Evolutionary conservation across 1,140 invertebrate genomes (phyloP).

Genomic region (Diprion similis): DNA sequence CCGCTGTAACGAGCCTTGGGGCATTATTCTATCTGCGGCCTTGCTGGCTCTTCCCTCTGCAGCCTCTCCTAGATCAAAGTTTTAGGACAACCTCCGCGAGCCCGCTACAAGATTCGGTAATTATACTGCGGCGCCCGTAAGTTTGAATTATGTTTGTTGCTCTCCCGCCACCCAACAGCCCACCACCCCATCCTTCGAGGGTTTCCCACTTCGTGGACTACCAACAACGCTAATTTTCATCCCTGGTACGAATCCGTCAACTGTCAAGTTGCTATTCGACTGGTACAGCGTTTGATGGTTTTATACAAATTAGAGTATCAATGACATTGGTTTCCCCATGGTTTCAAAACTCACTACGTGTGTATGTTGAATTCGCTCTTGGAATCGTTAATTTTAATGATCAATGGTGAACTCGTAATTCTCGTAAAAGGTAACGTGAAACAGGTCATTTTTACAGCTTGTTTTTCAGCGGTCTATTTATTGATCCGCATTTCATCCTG

Average conservation of each 20-base stretch:
- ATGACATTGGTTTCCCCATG: no score
- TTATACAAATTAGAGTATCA: no score
- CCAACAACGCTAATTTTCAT: constrained; percentile 24
- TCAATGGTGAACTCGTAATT: no score
- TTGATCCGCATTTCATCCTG: no score
- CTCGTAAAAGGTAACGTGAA: no score
- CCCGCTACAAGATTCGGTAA: constrained; percentile 54
- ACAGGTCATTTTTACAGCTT: no score
- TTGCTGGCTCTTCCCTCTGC: not conserved
- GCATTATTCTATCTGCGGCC: not conserved
- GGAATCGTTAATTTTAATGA: no score
- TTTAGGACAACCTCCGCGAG: constrained; percentile 31
- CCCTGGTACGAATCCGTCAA: no score
- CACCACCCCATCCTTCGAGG: constrained; percentile 39
- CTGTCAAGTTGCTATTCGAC: constrained; percentile 8
- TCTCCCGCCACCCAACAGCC: not conserved
- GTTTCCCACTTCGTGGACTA: constrained; percentile 11
- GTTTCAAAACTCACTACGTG: no score
- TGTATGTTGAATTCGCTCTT: no score
- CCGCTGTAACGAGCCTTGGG: constrained; percentile 17
- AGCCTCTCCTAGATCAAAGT: constrained; percentile 22
- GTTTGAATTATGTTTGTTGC: constrained; percentile 55
- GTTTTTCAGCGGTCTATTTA: no score
- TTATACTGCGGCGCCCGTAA: constrained; percentile 54
- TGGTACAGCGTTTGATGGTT: no score